phyloP scores from a whole-genome alignment of 2,113 vertebrate genomes.

The Gadus macrocephalus region DNA sequence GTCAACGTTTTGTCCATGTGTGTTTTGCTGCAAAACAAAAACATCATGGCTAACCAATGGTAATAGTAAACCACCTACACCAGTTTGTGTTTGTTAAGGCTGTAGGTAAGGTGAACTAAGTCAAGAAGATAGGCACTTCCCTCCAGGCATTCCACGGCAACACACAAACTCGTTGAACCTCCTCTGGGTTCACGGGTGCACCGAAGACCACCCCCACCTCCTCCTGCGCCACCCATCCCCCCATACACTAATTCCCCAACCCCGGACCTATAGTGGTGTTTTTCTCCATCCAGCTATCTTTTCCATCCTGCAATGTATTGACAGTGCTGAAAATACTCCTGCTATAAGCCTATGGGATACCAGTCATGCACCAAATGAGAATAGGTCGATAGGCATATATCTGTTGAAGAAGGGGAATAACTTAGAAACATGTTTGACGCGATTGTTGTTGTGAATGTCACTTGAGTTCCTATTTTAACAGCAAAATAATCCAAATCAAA shows the following conservation, averaged over 20 bases:
- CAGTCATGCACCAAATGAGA: too few species aligned
- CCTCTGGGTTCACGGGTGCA: slow-evolving; percentile 42
- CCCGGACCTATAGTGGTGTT: slow-evolving; percentile 42
- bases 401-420: too few species aligned
- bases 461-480: too few species aligned
- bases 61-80: slow-evolving; percentile 33
- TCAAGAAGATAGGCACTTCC: slow-evolving; percentile 33
- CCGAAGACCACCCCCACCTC: slow-evolving; percentile 40
- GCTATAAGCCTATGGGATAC: too few species aligned
- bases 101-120: slow-evolving; percentile 20
- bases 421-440: too few species aligned
- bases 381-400: too few species aligned
- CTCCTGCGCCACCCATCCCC: slow-evolving; percentile 30
- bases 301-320: background rate
- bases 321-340: too few species aligned
- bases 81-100: slow-evolving; percentile 23
- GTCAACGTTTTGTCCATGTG: background rate
- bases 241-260: slow-evolving; percentile 41
- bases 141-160: slow-evolving; percentile 54
- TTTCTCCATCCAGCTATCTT: slow-evolving; percentile 14
- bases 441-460: too few species aligned
- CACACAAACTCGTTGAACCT: slow-evolving; percentile 55
- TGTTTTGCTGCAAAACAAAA: too few species aligned
- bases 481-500: too few species aligned
- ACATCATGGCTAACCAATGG: slow-evolving; percentile 31